Evolutionary conservation across 2,797 vertebrate species (phyloP).

Genomic region (Lutjanus campechanus): DNA sequence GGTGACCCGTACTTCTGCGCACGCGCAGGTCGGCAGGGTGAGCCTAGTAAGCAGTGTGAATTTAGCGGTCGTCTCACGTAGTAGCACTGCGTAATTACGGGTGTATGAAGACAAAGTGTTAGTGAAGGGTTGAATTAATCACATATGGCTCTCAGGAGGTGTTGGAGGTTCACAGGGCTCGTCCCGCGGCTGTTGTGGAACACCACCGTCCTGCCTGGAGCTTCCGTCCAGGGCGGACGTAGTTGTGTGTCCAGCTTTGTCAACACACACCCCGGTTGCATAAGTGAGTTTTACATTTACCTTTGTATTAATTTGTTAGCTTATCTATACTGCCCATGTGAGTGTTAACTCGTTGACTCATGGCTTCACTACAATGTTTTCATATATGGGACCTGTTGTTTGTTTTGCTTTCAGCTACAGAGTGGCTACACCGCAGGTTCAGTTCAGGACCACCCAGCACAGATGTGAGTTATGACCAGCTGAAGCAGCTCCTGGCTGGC

Average conservation of each 20-base stretch:
- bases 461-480: conserved; percentile 86
- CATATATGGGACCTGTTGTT: not conserved
- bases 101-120: not conserved
- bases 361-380: not conserved
- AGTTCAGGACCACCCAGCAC: conserved; percentile 70
- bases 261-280: conserved; percentile 31
- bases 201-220: conserved; percentile 23
- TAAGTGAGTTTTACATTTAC: conserved; percentile 71
- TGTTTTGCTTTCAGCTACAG: conserved; percentile 37
- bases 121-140: not conserved
- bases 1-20: conserved; percentile 46
- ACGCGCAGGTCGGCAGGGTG: conserved; percentile 25
- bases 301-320: rapidly evolving
- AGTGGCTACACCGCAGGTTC: conserved; percentile 55
- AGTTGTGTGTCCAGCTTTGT: conserved; percentile 32
- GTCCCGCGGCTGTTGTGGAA: conserved; percentile 65
- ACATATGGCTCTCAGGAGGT: conserved; percentile 79
- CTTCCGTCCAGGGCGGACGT: conserved; percentile 51
- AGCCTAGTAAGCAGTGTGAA: not conserved
- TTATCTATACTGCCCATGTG: not conserved
- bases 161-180: conserved; percentile 53
- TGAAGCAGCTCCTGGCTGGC: conserved; percentile 88
- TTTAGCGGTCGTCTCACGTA: not conserved
- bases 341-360: not conserved
- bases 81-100: not conserved